Percentiles rank a stretch among this genome's conserved stretches.
phyloP scores from a whole-genome alignment of 2,113 vertebrate genomes.

The Trochalopteron elliotii region DNA sequence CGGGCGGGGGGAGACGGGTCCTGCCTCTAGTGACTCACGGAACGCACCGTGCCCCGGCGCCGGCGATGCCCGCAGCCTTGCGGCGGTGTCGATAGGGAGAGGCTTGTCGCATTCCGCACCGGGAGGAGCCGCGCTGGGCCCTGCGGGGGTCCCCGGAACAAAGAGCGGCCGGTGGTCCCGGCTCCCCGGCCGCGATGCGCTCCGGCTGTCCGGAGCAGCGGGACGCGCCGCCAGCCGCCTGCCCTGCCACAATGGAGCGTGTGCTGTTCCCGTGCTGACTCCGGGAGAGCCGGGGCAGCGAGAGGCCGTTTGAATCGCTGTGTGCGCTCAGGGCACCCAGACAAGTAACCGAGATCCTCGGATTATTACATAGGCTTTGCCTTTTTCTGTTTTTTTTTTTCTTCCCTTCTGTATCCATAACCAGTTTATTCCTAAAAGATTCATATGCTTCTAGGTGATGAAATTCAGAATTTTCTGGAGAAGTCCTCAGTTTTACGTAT shows the following conservation, averaged over 20 bases:
- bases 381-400: accelerated
- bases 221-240: accelerated
- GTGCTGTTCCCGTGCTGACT: accelerated
- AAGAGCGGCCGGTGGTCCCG: neutral
- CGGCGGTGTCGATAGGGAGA: neutral
- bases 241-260: accelerated
- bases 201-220: accelerated
- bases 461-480: neutral
- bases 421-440: neutral
- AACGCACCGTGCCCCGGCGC: neutral
- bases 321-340: accelerated
- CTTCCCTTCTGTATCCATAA: accelerated
- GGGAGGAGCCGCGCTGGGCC: neutral
- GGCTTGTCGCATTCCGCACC: neutral
- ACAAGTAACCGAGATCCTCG: accelerated
- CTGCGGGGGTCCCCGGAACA: neutral
- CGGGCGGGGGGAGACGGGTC: neutral
- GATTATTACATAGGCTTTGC: accelerated
- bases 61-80: neutral
- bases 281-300: accelerated
- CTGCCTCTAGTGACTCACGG: neutral
- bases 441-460: neutral
- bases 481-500: neutral
- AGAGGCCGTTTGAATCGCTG: accelerated
- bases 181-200: accelerated